These are phyloP conservation scores for Propithecus coquereli DNA, from an alignment of 2,113 vertebrate genomes.

Conservation along the genomic window DNA sequence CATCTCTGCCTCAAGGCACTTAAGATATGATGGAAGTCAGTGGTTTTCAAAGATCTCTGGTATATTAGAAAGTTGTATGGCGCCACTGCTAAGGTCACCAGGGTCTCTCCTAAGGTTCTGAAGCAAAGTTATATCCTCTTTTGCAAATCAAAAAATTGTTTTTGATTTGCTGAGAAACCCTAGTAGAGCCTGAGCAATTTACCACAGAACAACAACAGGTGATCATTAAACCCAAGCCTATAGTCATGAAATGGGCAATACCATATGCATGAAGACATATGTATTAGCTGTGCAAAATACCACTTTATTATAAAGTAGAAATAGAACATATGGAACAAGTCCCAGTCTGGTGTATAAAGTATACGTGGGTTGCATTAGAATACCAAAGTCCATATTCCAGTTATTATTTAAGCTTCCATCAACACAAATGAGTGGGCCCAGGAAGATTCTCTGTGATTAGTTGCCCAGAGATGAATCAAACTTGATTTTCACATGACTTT, in stretches of 20 bases:
- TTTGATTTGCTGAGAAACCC: background rate
- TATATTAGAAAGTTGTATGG: background rate
- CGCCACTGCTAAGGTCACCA: background rate
- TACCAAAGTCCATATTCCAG: background rate
- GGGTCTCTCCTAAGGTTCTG: background rate
- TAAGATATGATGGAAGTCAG: background rate
- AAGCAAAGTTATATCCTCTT: background rate
- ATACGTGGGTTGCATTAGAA: background rate
- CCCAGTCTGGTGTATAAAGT: background rate
- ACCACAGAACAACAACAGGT: background rate
- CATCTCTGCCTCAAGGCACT: background rate
- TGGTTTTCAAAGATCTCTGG: background rate
- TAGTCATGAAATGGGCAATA: background rate
- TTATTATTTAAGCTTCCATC: background rate
- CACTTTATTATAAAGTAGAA: background rate
- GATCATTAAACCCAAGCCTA: background rate
- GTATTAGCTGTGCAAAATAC: background rate
- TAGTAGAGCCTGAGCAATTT: background rate
- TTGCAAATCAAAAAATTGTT: background rate
- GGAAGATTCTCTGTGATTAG: background rate
- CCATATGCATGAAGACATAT: background rate
- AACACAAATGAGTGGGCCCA: background rate
- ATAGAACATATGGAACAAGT: background rate
- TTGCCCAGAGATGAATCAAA: background rate
- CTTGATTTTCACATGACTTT: background rate